A percentile compares a stretch with the other conserved stretches of the same genome.
phyloP scores from a whole-genome alignment of 2,888 invertebrate genomes.

The Acleris laterana region DNA sequence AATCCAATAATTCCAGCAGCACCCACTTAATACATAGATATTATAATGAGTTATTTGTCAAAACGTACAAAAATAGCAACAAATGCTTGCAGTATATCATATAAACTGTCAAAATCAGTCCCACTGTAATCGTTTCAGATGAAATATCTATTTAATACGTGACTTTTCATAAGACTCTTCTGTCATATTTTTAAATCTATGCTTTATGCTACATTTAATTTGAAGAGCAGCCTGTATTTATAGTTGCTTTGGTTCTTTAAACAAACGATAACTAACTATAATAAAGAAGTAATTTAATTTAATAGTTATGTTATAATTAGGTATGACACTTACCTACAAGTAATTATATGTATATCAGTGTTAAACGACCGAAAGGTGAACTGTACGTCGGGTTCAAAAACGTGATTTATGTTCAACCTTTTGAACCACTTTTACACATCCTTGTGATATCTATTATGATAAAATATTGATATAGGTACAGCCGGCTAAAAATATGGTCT shows the following conservation, averaged over 20 bases:
- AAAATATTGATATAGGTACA: no score
- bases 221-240: constrained; percentile 45
- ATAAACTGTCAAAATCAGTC: constrained; percentile 58
- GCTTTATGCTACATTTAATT: constrained; percentile 49
- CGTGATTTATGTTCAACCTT: no score
- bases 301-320: no score
- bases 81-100: constrained; percentile 53
- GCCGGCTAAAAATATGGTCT: no score
- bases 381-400: no score
- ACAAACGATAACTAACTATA: neutral
- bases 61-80: constrained; percentile 46
- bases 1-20: constrained; percentile 15
- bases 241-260: constrained; percentile 9
- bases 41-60: constrained; percentile 36
- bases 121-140: constrained; percentile 60
- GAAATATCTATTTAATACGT: constrained; percentile 69
- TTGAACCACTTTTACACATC: no score
- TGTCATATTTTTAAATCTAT: constrained; percentile 54
- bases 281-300: neutral
- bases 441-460: no score
- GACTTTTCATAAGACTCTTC: constrained; percentile 61
- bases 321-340: no score
- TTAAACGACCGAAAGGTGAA: no score
- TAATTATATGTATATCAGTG: no score
- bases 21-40: constrained; percentile 21